These are phyloP conservation scores for Acrobasis repandana DNA, from an alignment of 2,888 invertebrate species.

Conservation along the genomic window DNA sequence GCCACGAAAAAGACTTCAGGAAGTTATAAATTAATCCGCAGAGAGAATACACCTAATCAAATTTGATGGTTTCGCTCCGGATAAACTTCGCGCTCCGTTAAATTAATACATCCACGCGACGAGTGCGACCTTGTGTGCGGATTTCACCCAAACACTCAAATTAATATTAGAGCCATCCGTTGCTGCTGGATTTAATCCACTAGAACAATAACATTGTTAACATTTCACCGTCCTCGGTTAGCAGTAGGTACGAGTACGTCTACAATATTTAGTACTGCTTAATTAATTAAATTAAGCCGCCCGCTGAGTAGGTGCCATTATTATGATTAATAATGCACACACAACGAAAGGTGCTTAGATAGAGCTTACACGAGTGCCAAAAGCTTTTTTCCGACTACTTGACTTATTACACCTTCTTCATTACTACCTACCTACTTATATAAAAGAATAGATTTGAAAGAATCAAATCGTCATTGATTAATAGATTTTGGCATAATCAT, in stretches of 20 bases:
- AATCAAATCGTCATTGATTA: no score
- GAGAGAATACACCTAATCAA: conserved; percentile 47
- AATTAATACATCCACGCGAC: conserved; percentile 60
- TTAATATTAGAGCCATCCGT: conserved; percentile 66
- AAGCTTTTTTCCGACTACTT: no score
- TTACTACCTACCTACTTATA: no score
- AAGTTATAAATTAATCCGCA: conserved; percentile 43
- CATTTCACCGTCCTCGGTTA: conserved; percentile 71
- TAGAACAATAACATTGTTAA: conserved; percentile 76
- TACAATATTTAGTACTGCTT: conserved; percentile 69
- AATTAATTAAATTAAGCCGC: conserved; percentile 72
- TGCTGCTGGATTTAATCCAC: conserved; percentile 68
- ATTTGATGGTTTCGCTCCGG: conserved; percentile 47
- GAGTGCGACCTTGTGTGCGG: conserved; percentile 58
- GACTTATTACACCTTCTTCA: no score
- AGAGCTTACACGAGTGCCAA: background rate
- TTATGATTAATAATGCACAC: conserved; percentile 68
- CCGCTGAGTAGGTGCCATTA: conserved; percentile 61
- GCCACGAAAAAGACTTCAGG: conserved; percentile 16
- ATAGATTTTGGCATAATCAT: no score
- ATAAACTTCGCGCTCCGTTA: conserved; percentile 53
- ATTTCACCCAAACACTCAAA: conserved; percentile 68
- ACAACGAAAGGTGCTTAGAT: conserved; percentile 17
- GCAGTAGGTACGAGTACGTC: conserved; percentile 47
- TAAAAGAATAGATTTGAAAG: no score